Conservation (phyloP, 2,888 invertebrate genomes). For the Silvanus unidentatus region DNA sequence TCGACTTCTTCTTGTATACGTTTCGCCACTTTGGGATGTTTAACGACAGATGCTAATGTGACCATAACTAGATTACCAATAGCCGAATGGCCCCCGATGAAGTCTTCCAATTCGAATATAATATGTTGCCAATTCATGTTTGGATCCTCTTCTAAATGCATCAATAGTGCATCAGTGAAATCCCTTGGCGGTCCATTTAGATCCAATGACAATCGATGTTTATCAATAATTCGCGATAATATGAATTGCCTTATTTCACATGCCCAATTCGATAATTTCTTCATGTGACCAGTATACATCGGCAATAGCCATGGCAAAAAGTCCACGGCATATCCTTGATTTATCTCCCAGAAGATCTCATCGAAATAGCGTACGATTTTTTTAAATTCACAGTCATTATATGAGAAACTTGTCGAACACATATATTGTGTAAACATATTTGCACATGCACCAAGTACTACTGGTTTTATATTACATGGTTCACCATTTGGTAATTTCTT, state of each 20-base stretch:
- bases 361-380: constrained; percentile 67
- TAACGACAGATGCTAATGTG: constrained; percentile 62
- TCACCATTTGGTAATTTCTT: constrained; percentile 45
- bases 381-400: constrained; percentile 62
- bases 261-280: constrained; percentile 64
- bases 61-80: constrained; percentile 80
- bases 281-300: constrained; percentile 63
- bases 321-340: constrained; percentile 81
- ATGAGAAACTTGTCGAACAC: constrained; percentile 73
- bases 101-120: constrained; percentile 78
- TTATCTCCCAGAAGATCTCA: constrained; percentile 87
- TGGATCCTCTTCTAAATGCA: constrained; percentile 54
- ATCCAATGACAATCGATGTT: constrained; percentile 50
- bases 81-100: constrained; percentile 83
- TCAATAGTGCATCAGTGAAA: constrained; percentile 72
- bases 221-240: constrained; percentile 61
- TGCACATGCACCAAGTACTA: constrained; percentile 67
- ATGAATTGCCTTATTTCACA: constrained; percentile 68
- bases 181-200: constrained; percentile 61
- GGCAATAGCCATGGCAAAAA: constrained; percentile 78
- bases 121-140: constrained; percentile 72
- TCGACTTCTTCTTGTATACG: constrained; percentile 68
- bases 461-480: constrained; percentile 60
- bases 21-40: constrained; percentile 58
- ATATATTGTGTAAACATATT: constrained; percentile 85